Evolutionary conservation across 2,113 vertebrate species (phyloP).

Genomic region (Coregonus clupeaformis): DNA sequence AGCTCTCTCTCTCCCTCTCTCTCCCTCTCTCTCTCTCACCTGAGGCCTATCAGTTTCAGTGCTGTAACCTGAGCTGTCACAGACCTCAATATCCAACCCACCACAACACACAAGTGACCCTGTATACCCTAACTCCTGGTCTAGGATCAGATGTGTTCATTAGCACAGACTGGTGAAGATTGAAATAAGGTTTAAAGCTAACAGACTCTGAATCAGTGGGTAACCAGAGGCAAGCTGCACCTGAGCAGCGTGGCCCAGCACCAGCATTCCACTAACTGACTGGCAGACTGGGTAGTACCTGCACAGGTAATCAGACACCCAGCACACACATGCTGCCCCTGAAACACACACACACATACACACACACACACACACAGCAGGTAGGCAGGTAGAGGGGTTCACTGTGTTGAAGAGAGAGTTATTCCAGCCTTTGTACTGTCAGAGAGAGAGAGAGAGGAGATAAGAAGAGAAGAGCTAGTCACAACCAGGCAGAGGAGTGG

Average conservation of each 20-base stretch:
- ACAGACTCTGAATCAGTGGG: conserved; percentile 58
- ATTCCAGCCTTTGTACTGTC: neutral
- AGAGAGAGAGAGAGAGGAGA: neutral
- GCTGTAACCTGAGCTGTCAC: conserved; percentile 56
- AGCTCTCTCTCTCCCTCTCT: neutral
- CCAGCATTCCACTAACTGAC: conserved; percentile 27
- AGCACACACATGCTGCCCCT: neutral
- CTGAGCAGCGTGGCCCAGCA: conserved; percentile 5
- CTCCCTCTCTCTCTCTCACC: conserved; percentile 56
- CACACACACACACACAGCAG: conserved; percentile 8
- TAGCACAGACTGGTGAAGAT: conserved; percentile 40
- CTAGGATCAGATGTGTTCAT: conserved; percentile 59
- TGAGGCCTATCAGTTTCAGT: conserved; percentile 23
- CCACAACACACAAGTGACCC: conserved; percentile 33
- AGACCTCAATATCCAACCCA: conserved; percentile 47
- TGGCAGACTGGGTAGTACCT: conserved; percentile 61
- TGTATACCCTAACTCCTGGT: conserved; percentile 36
- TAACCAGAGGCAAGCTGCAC: conserved; percentile 52
- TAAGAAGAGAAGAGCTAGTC: neutral
- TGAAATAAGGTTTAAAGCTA: conserved; percentile 24
- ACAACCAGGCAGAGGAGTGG: neutral
- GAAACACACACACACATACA: too few species aligned
- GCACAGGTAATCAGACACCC: conserved; percentile 67
- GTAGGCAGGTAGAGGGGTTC: neutral
- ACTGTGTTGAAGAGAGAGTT: conserved; percentile 13